phyloP scores from a whole-genome alignment of 2,888 invertebrate genomes.

The Cinara cedri region DNA sequence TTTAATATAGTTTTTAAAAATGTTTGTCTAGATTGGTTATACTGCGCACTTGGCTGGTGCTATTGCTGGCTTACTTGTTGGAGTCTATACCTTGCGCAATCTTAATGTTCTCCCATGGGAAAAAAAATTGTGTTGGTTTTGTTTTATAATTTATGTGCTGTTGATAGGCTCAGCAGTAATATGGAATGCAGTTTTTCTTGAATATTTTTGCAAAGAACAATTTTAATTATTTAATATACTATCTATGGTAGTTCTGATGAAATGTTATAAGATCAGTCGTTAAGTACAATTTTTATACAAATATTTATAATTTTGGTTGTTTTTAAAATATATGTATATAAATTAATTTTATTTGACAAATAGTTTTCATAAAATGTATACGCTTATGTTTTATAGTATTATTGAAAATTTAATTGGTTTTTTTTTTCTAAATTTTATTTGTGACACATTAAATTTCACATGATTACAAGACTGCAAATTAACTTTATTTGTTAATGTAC shows the following conservation, averaged over 20 bases:
- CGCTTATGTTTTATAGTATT: no score
- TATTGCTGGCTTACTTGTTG: slow-evolving; percentile 82
- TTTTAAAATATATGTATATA: no score
- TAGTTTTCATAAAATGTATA: no score
- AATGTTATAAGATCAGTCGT: background rate
- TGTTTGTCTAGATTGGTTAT: slow-evolving; percentile 93
- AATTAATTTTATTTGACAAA: background rate
- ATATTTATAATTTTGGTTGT: no score
- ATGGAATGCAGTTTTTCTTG: slow-evolving; percentile 74
- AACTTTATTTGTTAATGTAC: no score
- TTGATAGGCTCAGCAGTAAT: slow-evolving; percentile 76
- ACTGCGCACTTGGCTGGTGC: slow-evolving; percentile 94
- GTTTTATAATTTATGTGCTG: slow-evolving; percentile 72
- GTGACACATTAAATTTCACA: no score
- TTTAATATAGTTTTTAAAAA: slow-evolving; percentile 56
- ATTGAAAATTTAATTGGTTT: no score
- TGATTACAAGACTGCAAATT: no score
- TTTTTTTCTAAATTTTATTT: no score
- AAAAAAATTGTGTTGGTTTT: slow-evolving; percentile 80
- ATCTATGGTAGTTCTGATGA: no score
- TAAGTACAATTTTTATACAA: background rate
- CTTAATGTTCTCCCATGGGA: slow-evolving; percentile 82
- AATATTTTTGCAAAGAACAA: slow-evolving; percentile 64
- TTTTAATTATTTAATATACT: background rate
- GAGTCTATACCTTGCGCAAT: slow-evolving; percentile 83